Evolutionary conservation across 2,113 vertebrate species (phyloP).

Genomic region (Acrocephalus kingi): DNA sequence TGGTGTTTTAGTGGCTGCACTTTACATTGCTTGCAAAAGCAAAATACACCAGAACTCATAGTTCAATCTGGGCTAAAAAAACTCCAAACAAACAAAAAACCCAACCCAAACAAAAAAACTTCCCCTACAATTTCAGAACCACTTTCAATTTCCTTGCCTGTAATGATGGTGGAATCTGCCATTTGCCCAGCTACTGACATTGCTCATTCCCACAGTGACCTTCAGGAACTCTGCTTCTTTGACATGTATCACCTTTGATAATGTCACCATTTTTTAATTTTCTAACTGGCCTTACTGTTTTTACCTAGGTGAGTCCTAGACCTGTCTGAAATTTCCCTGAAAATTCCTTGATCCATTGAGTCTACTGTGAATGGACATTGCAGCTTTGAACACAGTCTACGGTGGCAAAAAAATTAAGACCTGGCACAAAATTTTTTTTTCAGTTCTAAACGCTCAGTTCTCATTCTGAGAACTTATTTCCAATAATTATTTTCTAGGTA

Average conservation of each 20-base stretch:
- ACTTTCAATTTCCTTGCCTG: background rate
- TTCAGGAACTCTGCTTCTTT: background rate
- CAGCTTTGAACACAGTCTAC: background rate
- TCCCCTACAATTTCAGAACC: background rate
- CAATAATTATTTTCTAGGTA: background rate
- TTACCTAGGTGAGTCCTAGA: background rate
- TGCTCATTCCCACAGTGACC: background rate
- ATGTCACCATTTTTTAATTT: fast-evolving
- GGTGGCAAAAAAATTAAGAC: background rate
- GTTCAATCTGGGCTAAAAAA: background rate
- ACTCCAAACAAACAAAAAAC: background rate
- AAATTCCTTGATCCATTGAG: background rate
- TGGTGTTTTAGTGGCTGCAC: background rate
- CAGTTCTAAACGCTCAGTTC: background rate
- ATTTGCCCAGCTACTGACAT: background rate
- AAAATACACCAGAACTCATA: background rate
- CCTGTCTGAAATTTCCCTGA: background rate
- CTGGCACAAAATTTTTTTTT: background rate
- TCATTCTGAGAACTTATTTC: background rate
- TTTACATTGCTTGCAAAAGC: background rate
- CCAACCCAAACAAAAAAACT: background rate
- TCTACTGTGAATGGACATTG: background rate
- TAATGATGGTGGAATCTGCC: background rate
- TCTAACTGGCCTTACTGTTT: background rate
- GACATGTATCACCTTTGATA: background rate